A percentile compares a stretch with the other conserved stretches of the same genome.
Conservation (phyloP, 2,888 invertebrate genomes). For the Andrena trimmerana region DNA sequence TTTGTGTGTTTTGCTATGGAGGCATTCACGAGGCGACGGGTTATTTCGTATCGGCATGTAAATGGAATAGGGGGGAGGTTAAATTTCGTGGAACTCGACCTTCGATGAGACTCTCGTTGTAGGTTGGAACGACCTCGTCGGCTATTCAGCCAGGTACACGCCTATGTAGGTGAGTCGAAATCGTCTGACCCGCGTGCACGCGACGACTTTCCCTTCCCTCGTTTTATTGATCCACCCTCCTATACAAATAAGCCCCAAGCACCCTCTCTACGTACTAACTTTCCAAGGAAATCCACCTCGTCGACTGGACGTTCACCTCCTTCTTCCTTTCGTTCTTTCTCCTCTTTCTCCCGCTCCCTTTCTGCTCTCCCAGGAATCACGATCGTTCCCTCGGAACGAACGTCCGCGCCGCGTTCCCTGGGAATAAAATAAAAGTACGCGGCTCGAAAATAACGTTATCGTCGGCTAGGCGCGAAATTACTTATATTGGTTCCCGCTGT, state of each 20-base stretch:
- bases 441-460: constrained; percentile 52
- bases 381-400: constrained; percentile 37
- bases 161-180: constrained; percentile 75
- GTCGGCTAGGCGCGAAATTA: constrained; percentile 45
- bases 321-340: constrained; percentile 37
- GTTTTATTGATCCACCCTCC: constrained; percentile 83
- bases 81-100: constrained; percentile 61
- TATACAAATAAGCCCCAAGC: constrained; percentile 81
- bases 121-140: constrained; percentile 68
- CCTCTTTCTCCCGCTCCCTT: constrained; percentile 16
- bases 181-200: constrained; percentile 80
- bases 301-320: constrained; percentile 67
- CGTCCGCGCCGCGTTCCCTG: constrained; percentile 31
- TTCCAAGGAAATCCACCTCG: constrained; percentile 72
- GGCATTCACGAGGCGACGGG: constrained; percentile 35
- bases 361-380: constrained; percentile 31
- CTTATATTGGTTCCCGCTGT: constrained; percentile 44
- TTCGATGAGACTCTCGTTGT: constrained; percentile 53
- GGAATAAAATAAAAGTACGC: constrained; percentile 43
- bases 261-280: constrained; percentile 74
- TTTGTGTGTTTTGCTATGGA: constrained; percentile 11
- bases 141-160: constrained; percentile 72
- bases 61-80: constrained; percentile 48
- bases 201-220: constrained; percentile 82
- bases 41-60: constrained; percentile 40